phyloP scores from a whole-genome alignment of 2,113 vertebrate species.

The Donacobius atricapilla region DNA sequence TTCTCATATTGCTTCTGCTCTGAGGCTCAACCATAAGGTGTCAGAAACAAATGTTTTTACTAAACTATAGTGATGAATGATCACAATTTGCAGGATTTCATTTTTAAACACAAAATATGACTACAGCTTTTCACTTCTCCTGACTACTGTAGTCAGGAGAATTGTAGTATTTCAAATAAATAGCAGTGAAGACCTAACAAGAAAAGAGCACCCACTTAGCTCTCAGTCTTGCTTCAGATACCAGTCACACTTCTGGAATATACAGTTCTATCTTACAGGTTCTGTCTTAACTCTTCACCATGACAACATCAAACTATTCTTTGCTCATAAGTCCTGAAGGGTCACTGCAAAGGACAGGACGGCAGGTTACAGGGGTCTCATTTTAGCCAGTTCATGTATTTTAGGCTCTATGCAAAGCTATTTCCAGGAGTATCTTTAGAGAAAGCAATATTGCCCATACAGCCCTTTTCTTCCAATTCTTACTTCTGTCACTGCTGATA shows the following conservation, averaged over 20 bases:
- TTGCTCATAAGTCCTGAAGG: neutral
- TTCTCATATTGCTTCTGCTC: neutral
- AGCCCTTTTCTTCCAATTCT: neutral
- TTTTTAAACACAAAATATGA: neutral
- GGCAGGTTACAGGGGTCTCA: neutral
- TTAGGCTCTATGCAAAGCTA: neutral
- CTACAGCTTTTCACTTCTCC: neutral
- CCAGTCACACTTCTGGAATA: neutral
- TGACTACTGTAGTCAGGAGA: neutral
- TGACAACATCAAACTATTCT: neutral
- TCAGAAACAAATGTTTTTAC: neutral
- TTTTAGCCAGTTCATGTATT: neutral
- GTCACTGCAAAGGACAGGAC: neutral
- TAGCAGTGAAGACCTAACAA: neutral
- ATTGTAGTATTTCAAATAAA: neutral
- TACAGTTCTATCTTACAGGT: neutral
- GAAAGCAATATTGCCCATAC: neutral
- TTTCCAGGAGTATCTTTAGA: neutral
- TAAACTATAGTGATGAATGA: neutral
- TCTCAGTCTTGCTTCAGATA: neutral
- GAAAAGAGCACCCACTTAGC: neutral
- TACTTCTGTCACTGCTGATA: neutral
- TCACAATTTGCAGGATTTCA: neutral
- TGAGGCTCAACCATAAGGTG: neutral
- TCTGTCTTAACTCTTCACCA: neutral